Evolutionary conservation across 2,113 vertebrate genomes (phyloP), one percentile per base, ranked within the genome.

Genomic region (Tachysurus fulvidraco): DNA sequence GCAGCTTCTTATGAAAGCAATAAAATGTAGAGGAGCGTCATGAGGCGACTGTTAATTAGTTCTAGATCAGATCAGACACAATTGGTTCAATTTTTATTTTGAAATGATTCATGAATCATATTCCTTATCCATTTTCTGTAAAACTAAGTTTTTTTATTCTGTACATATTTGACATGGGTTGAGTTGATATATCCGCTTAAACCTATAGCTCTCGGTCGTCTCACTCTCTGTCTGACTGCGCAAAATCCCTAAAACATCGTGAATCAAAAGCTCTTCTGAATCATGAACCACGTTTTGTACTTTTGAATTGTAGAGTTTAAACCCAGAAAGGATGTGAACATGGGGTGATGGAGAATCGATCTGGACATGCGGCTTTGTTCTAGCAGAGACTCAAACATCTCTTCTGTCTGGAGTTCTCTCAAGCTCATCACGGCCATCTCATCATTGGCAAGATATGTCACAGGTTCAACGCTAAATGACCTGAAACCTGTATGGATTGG

Each of bases 391-490:
- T 1, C 64, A 80, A 80, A 41, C 65, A 46, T 36, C 25, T 36
- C 54, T 23, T 41, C 50, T 41, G 36, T 59, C 36, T 65, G 30
- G 80, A 17, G 54, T 57, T 21, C 16, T 79, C 28, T 59, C 11
- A 16, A 19, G 60, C 78, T 81, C 55, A 60, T 60, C 78, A 25
- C 13, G 23, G n/a, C 60, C n/a, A 59, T 17, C 46, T 50, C 46
- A 50, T 50, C 46, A 7, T 50, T 50, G 46, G 46, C 7, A 28
- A 60, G 65, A 81, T 23, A 65, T 76, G 65, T 77, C 62, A 30
- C 79, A 17, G 74, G 81, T 83, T 88, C 69, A 86, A 44, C 25
- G 28, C 28, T 88, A 86, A 88, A 82, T 88, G 84, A 79, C 87
- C 77, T 86, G 57, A 73, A 62, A 83, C 36, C 69, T 81, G 82